Base-by-base conservation (phyloP, 2,113 vertebrate species). In the Anarhynchus alexandrinus region DNA sequence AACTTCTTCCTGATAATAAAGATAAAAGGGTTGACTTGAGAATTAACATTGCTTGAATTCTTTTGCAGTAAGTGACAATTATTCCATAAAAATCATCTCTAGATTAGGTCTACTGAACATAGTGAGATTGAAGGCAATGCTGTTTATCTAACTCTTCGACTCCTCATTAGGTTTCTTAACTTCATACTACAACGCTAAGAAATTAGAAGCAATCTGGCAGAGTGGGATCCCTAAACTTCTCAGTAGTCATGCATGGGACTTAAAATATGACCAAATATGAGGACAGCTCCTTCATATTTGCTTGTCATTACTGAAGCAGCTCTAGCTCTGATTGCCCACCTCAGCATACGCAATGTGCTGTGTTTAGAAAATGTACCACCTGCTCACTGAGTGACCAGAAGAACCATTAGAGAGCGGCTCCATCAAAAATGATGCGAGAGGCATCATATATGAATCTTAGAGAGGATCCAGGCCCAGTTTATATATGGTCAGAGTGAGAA, bases 321-420 rank as follows among this genome's bases (percentile, higher is more conserved):
- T 5, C 5, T n/a, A 38, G 49, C 42, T 43, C 58, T 61, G 22
- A 9, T 67, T 82, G 42, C 22, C 25, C 40, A 29, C 36, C 30
- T 81, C 4, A 6, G 15, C 9, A 19, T 12, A 1, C 2, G 1
- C 18, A 26, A 1, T 0, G 5, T 66, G 11, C 38, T 62, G n/a
- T 71, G 65, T 25, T 26, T 90, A 17, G 19, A 38, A 69, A 16
- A 10, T 15, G 29, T 73, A 22, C 22, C 22, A 40, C 38, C 20
- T 84, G 58, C 22, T 87, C 34, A 13, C 30, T 64, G 38, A n/a
- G 77, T 25, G 23, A 61, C 27, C 54, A 78, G 30, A 73, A 78
- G 45, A 84, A 61, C 45, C 18, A 72, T 54, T 47, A 70, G 11
- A 79, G 42, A 30, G 10, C 7, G 10, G 0, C 45, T 73, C 45